A percentile compares a stretch with the other conserved stretches of the same genome.
Conservation (phyloP, 2,113 vertebrate genomes). For the Toxostoma redivivum region DNA sequence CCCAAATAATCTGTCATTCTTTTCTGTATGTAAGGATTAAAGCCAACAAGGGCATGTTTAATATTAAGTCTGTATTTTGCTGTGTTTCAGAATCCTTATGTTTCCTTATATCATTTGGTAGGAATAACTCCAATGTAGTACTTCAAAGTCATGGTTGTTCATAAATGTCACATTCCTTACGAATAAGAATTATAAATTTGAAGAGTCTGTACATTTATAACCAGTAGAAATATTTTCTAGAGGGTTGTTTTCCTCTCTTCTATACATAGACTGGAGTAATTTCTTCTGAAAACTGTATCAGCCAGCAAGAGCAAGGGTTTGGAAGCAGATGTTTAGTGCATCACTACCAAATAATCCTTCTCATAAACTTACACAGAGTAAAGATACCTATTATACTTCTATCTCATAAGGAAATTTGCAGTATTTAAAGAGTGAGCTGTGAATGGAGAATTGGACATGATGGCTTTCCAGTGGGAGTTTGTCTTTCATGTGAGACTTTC, state of each 20-base stretch:
- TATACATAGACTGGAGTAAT: not conserved
- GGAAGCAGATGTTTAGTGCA: not conserved
- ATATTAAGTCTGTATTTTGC: not conserved
- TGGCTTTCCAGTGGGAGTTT: not conserved
- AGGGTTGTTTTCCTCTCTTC: not conserved
- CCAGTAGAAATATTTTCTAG: not conserved
- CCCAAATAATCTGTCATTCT: not conserved
- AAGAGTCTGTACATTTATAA: not conserved
- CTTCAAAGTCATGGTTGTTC: not conserved
- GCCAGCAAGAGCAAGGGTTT: not conserved
- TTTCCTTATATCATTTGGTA: not conserved
- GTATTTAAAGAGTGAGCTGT: not conserved
- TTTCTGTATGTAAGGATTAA: not conserved
- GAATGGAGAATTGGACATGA: not conserved
- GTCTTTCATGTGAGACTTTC: not conserved
- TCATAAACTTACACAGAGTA: not conserved
- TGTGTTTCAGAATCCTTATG: not conserved
- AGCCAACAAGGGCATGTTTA: not conserved
- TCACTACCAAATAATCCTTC: not conserved
- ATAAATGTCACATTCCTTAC: not conserved
- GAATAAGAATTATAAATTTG: not conserved
- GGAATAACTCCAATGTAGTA: not conserved
- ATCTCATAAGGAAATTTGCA: too few relatives aligned
- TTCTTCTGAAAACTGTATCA: not conserved
- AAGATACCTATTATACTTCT: not conserved